Base-by-base conservation (phyloP, 2,888 invertebrate genomes). In the Tetranychus piercei region DNA sequence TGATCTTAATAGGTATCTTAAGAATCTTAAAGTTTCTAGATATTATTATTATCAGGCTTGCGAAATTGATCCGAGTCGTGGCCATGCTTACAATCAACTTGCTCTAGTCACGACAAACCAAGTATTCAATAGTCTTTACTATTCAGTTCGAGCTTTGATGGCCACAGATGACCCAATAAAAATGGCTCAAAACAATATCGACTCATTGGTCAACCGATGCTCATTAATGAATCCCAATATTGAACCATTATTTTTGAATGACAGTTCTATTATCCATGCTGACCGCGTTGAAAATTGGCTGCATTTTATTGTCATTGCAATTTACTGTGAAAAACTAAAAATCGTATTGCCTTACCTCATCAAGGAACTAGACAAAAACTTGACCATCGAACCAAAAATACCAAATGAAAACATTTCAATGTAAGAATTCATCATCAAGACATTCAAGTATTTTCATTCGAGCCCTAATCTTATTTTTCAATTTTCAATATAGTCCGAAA, bases 71-170 rank as follows among this genome's bases (percentile, higher is more conserved):
- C 75, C 71, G 15, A 6, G 22, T 9, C 67, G 74, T 55, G 77
- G 77, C 15, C 74, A 74, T 66, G 76, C 77, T 7, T 77, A 76
- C 73, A 77, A 77, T 73, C 77, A 77, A 64, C 65, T 77, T 23
- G 69, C 76, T 20, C 44, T 73, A 15, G 44, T 77, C 34, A 44
- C 67, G n/a, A 77, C 76, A 5, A 45, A 64, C 2, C 11, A 70
- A 22, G 67, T 64, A 18, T 65, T 74, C n/a, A 72, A 75, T 55
- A 69, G 72, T 23, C 44, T 75, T 20, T 77, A 77, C 23, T 77
- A 72, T 72, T 76, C 44, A 64, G 73, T 73, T 11, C 44, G 75
- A 67, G 77, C 77, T 6, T 71, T 70, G 18, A 64, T 71, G 43
- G 70, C 76, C 22, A 71, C 45, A 20, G 71, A 72, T 7, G 76